Evolutionary conservation across 2,797 vertebrate genomes (phyloP).

Genomic region (Dicrostonyx torquatus): DNA sequence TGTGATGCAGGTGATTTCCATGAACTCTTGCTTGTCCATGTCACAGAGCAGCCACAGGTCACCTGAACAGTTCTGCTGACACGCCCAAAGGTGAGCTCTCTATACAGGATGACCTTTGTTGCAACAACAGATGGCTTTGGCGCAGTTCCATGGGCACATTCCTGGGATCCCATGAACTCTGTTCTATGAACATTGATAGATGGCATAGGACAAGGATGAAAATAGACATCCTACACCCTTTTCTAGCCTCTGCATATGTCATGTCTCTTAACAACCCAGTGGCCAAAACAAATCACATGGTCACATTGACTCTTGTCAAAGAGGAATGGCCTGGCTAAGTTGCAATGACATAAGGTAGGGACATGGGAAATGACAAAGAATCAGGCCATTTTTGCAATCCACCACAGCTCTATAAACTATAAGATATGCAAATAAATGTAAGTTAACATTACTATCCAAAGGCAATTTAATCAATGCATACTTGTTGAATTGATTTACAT

Average conservation of each 20-base stretch:
- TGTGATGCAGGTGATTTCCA: too few relatives aligned
- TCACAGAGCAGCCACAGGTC: not conserved
- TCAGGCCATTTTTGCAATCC: not conserved
- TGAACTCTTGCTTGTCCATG: not conserved
- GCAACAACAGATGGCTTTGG: not conserved
- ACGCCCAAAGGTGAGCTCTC: not conserved
- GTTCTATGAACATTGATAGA: not conserved
- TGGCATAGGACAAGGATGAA: not conserved
- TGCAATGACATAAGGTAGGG: not conserved
- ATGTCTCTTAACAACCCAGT: not conserved
- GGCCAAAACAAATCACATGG: not conserved
- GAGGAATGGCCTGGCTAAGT: not conserved
- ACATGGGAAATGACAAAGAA: not conserved
- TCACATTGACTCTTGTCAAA: not conserved
- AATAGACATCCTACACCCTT: not conserved
- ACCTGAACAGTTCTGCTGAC: not conserved
- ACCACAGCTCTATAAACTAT: not conserved
- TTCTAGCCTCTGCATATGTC: not conserved
- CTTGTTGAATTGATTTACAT: slow-evolving; percentile 70
- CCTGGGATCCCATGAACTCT: not conserved
- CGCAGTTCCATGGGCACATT: not conserved
- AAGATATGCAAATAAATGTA: slow-evolving; percentile 59
- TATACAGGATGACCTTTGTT: not conserved
- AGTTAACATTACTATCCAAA: slow-evolving; percentile 55
- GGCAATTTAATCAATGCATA: slow-evolving; percentile 62